phyloP scores from a whole-genome alignment of 2,888 invertebrate genomes.

The Netelia fuscicornis region DNA sequence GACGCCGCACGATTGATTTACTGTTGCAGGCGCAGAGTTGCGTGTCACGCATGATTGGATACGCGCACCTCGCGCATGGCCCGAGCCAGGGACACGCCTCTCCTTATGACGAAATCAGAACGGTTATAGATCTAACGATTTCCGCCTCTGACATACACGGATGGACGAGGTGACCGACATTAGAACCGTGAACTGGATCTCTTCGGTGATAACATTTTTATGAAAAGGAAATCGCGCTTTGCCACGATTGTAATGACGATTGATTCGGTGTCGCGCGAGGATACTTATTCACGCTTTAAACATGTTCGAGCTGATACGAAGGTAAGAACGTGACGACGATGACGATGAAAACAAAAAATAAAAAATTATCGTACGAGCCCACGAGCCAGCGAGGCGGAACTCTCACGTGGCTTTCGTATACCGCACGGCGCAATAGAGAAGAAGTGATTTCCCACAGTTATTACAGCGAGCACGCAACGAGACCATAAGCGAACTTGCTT shows the following conservation, averaged over 20 bases:
- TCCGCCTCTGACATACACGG: constrained; percentile 44
- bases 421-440: constrained; percentile 40
- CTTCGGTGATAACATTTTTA: neutral
- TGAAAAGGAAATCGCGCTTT: neutral
- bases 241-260: neutral
- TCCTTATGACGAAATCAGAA: constrained; percentile 55
- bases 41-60: constrained; percentile 56
- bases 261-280: neutral
- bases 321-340: constrained; percentile 12
- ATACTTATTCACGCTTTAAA: neutral
- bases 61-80: constrained; percentile 28
- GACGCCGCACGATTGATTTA: constrained; percentile 39
- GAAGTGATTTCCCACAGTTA: constrained; percentile 74
- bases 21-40: constrained; percentile 5
- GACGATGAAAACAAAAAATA: constrained; percentile 34
- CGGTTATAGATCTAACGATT: constrained; percentile 42
- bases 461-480: constrained; percentile 75
- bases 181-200: neutral
- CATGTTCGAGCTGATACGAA: neutral
- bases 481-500: constrained; percentile 75
- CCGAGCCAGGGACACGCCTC: constrained; percentile 63
- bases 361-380: constrained; percentile 60
- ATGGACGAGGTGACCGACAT: neutral
- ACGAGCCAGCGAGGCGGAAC: constrained; percentile 60
- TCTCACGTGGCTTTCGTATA: constrained; percentile 50